phyloP scores from a whole-genome alignment of 2,797 vertebrate species.

The Eurystomus glaucurus region DNA sequence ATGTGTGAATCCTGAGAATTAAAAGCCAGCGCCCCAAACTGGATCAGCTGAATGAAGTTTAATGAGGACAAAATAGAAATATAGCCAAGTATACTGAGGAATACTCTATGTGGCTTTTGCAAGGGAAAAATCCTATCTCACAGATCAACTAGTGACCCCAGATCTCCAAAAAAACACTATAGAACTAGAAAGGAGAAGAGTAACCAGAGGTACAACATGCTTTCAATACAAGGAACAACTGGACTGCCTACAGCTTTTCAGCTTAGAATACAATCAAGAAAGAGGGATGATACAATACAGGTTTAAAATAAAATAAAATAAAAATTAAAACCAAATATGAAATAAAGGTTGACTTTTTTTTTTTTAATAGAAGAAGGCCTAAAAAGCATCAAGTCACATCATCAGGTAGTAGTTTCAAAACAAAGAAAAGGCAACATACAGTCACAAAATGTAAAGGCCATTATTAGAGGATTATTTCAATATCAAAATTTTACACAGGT shows the following conservation, averaged over 20 bases:
- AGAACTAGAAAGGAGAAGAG: background rate
- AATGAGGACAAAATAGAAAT: background rate
- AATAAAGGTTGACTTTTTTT: background rate
- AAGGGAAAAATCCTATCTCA: background rate
- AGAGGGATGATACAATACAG: background rate
- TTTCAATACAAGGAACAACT: background rate
- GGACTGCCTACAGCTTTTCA: background rate
- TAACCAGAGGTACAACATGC: background rate
- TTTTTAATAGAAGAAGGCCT: background rate
- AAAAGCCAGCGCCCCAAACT: background rate
- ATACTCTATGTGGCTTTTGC: background rate
- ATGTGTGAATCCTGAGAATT: background rate
- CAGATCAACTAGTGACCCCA: background rate
- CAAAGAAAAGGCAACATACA: background rate
- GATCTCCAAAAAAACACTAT: background rate
- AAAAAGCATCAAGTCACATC: background rate
- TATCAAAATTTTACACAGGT: background rate
- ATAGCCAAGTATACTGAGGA: background rate
- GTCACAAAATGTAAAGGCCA: background rate
- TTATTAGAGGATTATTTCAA: background rate
- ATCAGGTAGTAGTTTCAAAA: background rate
- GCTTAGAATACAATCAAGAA: background rate
- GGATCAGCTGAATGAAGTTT: background rate
- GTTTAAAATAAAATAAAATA: background rate
- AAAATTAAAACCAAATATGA: background rate